phyloP scores from a whole-genome alignment of 2,888 invertebrate genomes.

The Serripes groenlandicus region DNA sequence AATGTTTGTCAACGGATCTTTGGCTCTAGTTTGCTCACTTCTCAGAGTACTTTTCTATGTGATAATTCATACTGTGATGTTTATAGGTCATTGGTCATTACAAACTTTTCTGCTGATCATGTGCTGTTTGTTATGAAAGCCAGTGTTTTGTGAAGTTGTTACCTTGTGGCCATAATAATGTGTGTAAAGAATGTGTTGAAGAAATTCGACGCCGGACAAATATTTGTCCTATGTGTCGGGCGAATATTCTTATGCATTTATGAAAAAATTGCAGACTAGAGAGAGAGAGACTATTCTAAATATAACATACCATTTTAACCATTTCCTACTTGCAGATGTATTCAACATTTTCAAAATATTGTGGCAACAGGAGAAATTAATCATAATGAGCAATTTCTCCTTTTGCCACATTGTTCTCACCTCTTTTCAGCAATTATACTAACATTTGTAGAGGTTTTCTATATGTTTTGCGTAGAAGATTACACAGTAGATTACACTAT shows the following conservation, averaged over 20 bases:
- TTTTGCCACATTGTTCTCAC: too few relatives aligned
- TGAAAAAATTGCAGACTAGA: too few relatives aligned
- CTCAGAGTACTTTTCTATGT: neutral
- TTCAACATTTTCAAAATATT: too few relatives aligned
- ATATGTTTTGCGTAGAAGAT: too few relatives aligned
- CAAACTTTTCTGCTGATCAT: neutral
- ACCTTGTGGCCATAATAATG: conserved; percentile 12
- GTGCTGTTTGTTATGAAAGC: conserved; percentile 2
- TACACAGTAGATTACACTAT: too few relatives aligned
- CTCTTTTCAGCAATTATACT: too few relatives aligned
- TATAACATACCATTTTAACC: too few relatives aligned
- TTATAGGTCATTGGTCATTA: neutral
- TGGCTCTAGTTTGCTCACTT: neutral
- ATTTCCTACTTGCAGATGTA: too few relatives aligned
- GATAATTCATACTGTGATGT: neutral
- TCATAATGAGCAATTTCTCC: too few relatives aligned
- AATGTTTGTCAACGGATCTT: neutral
- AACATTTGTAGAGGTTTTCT: too few relatives aligned
- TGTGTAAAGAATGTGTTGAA: neutral
- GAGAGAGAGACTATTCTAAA: too few relatives aligned
- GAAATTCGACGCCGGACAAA: conserved; percentile 6
- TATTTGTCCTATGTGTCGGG: conserved; percentile 9
- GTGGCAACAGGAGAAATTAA: too few relatives aligned
- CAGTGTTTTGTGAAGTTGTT: neutral
- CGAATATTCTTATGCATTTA: neutral